phyloP scores from a whole-genome alignment of 2,888 invertebrate genomes.

The Aplocera efformata region DNA sequence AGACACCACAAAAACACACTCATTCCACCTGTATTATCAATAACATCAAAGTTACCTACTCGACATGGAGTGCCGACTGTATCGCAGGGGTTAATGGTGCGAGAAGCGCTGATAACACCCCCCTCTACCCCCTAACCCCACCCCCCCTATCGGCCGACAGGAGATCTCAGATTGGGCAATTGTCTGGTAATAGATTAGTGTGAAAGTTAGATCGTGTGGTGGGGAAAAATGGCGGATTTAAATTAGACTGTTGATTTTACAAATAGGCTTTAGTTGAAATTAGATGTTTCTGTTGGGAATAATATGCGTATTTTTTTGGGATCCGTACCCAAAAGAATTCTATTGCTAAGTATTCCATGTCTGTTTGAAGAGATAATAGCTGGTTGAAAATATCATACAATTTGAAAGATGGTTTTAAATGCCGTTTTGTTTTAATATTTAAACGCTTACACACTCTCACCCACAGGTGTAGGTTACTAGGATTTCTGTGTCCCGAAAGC shows the following conservation, averaged over 20 bases:
- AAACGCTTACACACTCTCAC: too few species aligned
- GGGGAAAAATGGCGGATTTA: constrained; percentile 7
- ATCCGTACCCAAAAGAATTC: too few species aligned
- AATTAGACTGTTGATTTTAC: not conserved
- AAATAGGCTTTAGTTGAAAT: not conserved
- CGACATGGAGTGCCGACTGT: constrained; percentile 70
- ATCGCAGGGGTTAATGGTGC: constrained; percentile 73
- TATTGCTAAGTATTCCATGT: too few species aligned
- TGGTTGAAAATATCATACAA: too few species aligned
- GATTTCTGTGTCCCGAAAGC: too few species aligned
- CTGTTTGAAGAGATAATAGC: too few species aligned
- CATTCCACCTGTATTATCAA: constrained; percentile 51
- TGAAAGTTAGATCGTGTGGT: constrained; percentile 25
- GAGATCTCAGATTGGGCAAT: constrained; percentile 64
- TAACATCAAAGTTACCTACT: constrained; percentile 58
- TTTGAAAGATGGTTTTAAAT: too few species aligned
- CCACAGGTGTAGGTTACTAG: too few species aligned
- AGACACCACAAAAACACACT: too few species aligned
- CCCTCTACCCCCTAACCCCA: constrained; percentile 23
- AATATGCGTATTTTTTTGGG: too few species aligned
- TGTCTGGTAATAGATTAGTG: constrained; percentile 65
- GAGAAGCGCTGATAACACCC: constrained; percentile 63
- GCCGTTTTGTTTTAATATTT: too few species aligned
- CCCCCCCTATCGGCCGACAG: constrained; percentile 45
- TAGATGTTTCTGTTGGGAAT: not conserved